These are phyloP conservation scores for Choreutis nemorana DNA, from an alignment of 2,888 invertebrate genomes.

Conservation along the genomic window DNA sequence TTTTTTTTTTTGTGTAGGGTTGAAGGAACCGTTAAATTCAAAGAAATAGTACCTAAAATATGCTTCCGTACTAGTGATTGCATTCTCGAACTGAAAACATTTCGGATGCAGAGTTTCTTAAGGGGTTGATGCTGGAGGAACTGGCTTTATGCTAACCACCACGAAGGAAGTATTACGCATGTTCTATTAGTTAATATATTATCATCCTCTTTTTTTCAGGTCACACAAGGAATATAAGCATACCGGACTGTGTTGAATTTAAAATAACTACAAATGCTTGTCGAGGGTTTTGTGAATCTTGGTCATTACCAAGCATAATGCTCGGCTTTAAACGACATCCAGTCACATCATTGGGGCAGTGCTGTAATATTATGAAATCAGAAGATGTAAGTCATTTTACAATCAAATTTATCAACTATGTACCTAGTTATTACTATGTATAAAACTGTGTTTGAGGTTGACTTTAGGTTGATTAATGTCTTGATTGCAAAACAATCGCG, in stretches of 20 bases:
- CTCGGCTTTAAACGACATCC: slow-evolving; percentile 62
- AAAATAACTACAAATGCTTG: slow-evolving; percentile 88
- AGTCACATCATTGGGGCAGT: slow-evolving; percentile 83
- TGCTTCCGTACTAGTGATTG: too few relatives aligned
- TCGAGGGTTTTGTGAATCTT: slow-evolving; percentile 87
- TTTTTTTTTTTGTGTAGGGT: background rate
- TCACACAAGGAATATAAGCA: slow-evolving; percentile 80
- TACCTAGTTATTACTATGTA: slow-evolving; percentile 1
- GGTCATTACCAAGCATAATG: slow-evolving; percentile 80
- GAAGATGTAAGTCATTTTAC: slow-evolving; percentile 71
- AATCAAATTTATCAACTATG: background rate
- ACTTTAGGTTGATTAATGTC: too few relatives aligned
- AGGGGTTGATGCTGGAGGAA: too few relatives aligned
- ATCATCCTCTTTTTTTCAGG: slow-evolving; percentile 68
- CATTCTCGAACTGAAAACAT: too few relatives aligned
- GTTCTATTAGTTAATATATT: too few relatives aligned
- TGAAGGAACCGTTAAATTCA: too few relatives aligned
- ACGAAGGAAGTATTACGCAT: too few relatives aligned
- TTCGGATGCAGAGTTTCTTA: too few relatives aligned
- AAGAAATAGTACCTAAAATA: too few relatives aligned
- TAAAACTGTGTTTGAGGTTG: too few relatives aligned
- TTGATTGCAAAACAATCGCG: too few relatives aligned
- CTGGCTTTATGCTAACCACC: too few relatives aligned
- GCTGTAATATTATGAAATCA: slow-evolving; percentile 90
- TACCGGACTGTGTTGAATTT: slow-evolving; percentile 86